Conservation (phyloP, 2,888 invertebrate genomes). For the Ophraella communa region DNA sequence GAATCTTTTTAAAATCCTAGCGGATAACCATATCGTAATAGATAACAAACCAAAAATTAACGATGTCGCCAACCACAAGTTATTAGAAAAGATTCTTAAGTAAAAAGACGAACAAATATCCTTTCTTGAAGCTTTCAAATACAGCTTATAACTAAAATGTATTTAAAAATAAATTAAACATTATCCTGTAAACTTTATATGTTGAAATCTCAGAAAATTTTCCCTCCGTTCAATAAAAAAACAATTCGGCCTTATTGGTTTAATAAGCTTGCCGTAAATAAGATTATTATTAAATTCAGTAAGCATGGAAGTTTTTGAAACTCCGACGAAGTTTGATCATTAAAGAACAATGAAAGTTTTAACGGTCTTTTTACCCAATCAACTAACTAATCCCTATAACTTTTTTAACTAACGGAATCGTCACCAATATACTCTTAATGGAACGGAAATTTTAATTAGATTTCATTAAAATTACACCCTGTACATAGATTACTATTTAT, state of each 20-base stretch:
- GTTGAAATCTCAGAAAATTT: background rate
- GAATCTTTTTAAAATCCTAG: slow-evolving; percentile 42
- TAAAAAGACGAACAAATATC: slow-evolving; percentile 51
- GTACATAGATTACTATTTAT: too few relatives aligned
- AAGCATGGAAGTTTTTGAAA: background rate
- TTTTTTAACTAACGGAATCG: background rate
- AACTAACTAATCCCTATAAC: background rate
- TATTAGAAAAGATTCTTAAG: slow-evolving; percentile 47
- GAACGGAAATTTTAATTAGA: too few relatives aligned
- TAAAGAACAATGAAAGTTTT: background rate
- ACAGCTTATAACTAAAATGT: slow-evolving; percentile 54
- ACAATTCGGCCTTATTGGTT: too few relatives aligned
- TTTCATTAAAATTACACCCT: too few relatives aligned
- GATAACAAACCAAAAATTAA: slow-evolving; percentile 46
- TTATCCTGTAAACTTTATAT: background rate
- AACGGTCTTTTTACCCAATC: background rate
- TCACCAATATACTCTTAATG: too few relatives aligned
- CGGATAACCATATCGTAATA: slow-evolving; percentile 48
- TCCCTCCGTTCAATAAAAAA: too few relatives aligned
- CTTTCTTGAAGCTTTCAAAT: slow-evolving; percentile 48
- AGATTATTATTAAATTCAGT: background rate
- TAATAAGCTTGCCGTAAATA: too few relatives aligned
- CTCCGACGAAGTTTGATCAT: background rate
- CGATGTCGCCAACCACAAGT: slow-evolving; percentile 49
- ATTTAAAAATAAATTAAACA: too few relatives aligned